phyloP scores from a whole-genome alignment of 2,113 vertebrate species.

The Nannospalax galili region DNA sequence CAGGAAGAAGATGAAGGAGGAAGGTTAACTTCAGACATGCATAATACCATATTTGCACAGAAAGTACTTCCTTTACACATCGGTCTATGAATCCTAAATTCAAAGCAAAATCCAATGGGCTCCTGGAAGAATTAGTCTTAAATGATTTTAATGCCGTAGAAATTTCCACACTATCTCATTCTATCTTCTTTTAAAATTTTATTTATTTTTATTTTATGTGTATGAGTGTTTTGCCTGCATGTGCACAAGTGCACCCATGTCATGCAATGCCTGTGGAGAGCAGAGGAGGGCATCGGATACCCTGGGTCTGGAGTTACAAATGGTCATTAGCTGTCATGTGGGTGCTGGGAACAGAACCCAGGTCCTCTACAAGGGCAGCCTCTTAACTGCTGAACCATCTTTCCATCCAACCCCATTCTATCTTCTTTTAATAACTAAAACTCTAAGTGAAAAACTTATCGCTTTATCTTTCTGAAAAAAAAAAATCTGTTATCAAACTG shows the following conservation, averaged over 20 bases:
- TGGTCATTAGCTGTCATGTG: too few species aligned
- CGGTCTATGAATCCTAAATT: constrained; percentile 13
- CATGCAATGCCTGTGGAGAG: too few species aligned
- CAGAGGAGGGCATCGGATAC: too few species aligned
- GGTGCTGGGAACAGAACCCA: too few species aligned
- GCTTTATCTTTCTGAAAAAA: not conserved
- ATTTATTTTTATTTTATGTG: too few species aligned
- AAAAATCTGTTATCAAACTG: not conserved
- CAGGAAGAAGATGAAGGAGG: not conserved
- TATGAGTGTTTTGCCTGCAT: too few species aligned
- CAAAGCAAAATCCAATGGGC: not conserved
- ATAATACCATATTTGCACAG: not conserved
- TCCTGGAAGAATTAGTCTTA: constrained; percentile 9
- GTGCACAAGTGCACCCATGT: too few species aligned
- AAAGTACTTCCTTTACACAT: not conserved
- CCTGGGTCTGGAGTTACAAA: too few species aligned
- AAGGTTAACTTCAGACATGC: not conserved
- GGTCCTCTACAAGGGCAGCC: too few species aligned
- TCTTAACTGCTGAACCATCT: too few species aligned
- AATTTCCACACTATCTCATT: not conserved
- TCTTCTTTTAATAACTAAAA: not conserved
- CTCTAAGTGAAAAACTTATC: not conserved
- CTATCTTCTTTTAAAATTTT: too few species aligned
- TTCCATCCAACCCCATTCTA: not conserved
- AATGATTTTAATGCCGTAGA: not conserved